Conservation (phyloP, 2,797 vertebrate genomes). For the Miichthys miiuy region DNA sequence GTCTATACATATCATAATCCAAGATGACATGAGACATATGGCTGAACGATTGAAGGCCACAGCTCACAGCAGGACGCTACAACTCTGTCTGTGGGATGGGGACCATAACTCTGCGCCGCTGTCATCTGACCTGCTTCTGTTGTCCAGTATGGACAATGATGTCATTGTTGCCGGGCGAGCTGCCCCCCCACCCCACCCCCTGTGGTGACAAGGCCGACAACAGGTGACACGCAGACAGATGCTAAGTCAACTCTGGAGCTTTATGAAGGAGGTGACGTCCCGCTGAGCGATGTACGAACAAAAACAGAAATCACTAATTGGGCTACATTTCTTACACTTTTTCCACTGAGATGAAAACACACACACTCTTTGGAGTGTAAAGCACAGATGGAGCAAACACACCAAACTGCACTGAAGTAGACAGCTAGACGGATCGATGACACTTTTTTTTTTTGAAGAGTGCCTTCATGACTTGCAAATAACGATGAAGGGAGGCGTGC, state of each 20-base stretch:
- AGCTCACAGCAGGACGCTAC: not conserved
- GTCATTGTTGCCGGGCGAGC: slow-evolving; percentile 74
- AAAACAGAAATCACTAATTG: not conserved
- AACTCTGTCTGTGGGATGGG: not conserved
- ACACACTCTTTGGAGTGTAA: not conserved
- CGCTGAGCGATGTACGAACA: not conserved
- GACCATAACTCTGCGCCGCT: slow-evolving; percentile 33
- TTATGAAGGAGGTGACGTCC: not conserved
- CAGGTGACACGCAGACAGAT: slow-evolving; percentile 47
- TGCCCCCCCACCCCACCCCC: not conserved
- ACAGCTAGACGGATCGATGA: not conserved
- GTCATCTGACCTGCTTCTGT: slow-evolving; percentile 60
- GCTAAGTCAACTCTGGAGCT: slow-evolving; percentile 4
- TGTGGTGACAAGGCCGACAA: slow-evolving; percentile 1
- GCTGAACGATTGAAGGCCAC: not conserved
- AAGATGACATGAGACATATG: not conserved
- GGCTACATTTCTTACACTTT: not conserved
- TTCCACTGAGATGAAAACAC: not conserved
- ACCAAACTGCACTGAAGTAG: not conserved
- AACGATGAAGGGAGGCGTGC: not conserved
- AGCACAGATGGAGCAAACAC: not conserved
- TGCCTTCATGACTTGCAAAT: not conserved
- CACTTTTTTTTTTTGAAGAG: not conserved
- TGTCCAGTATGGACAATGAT: slow-evolving; percentile 65
- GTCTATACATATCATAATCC: not conserved